Conservation (phyloP, 2,888 invertebrate species). For the Cenopis cana region DNA sequence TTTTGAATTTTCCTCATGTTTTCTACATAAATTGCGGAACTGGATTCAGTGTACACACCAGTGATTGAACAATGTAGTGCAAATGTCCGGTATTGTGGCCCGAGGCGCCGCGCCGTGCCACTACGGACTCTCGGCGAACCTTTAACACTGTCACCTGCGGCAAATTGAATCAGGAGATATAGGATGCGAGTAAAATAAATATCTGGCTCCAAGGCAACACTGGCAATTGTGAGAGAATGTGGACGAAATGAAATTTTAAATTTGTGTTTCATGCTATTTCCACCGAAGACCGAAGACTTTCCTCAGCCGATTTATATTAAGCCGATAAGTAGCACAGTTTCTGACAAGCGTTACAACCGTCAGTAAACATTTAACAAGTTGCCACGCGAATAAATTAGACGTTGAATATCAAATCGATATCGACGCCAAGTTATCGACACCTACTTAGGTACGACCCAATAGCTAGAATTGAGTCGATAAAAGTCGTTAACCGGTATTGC, state of each 20-base stretch:
- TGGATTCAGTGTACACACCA: conserved; percentile 6
- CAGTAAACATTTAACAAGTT: neutral
- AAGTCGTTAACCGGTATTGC: conserved; percentile 69
- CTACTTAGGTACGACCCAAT: conserved; percentile 45
- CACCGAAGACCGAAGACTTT: conserved; percentile 10
- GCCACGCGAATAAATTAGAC: neutral
- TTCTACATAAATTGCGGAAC: neutral
- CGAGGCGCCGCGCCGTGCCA: conserved; percentile 30
- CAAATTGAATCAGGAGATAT: conserved; percentile 43
- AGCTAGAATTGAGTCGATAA: conserved; percentile 60
- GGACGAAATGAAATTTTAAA: conserved; percentile 37
- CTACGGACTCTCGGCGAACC: conserved; percentile 29
- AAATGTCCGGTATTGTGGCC: conserved; percentile 26
- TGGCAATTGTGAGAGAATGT: conserved; percentile 21
- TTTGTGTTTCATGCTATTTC: conserved; percentile 25
- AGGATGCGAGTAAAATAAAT: conserved; percentile 41
- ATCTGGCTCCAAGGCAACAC: conserved; percentile 35
- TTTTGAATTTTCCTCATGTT: neutral
- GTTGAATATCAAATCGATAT: conserved; percentile 18
- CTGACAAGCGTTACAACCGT: neutral
- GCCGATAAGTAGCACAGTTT: neutral
- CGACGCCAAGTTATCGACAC: conserved; percentile 28
- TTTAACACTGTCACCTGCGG: conserved; percentile 41
- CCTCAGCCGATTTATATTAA: neutral
- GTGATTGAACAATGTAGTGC: conserved; percentile 34